These are phyloP conservation scores for Lonchura striata DNA, from an alignment of 2,113 vertebrate species.

Conservation along the genomic window DNA sequence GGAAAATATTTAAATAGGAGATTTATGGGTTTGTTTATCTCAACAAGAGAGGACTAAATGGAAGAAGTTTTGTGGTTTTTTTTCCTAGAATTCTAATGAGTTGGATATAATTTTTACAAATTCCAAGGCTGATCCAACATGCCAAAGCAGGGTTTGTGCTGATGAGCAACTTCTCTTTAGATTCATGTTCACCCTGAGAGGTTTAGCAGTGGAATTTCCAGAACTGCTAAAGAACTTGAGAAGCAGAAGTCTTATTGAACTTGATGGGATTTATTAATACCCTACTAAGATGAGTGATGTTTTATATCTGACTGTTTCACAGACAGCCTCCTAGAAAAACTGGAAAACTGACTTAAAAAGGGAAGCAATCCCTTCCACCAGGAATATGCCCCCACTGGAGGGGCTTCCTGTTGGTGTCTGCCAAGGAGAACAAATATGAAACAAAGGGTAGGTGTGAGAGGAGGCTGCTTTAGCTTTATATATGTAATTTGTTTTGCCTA, in stretches of 20 bases:
- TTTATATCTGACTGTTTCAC: neutral
- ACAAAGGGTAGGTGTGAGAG: neutral
- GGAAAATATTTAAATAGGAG: neutral
- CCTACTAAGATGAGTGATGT: neutral
- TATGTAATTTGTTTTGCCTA: neutral
- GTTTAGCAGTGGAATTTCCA: neutral
- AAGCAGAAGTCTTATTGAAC: neutral
- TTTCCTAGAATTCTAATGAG: neutral
- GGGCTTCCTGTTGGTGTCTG: neutral
- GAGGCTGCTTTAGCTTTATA: neutral
- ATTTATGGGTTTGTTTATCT: neutral
- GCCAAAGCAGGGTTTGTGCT: neutral
- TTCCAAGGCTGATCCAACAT: neutral
- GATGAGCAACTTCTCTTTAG: neutral
- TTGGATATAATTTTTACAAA: neutral
- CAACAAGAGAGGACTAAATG: neutral
- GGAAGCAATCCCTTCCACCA: neutral
- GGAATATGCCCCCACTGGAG: neutral
- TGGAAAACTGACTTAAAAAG: neutral
- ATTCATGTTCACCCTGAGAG: neutral
- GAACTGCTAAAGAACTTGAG: neutral
- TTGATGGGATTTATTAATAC: neutral
- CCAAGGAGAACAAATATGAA: neutral
- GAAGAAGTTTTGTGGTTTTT: neutral
- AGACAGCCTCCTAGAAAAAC: neutral